Evolutionary conservation across 1,140 invertebrate genomes (phyloP), one percentile per base, ranked within the genome.

Genomic region (Drosophila micromelanica): DNA sequence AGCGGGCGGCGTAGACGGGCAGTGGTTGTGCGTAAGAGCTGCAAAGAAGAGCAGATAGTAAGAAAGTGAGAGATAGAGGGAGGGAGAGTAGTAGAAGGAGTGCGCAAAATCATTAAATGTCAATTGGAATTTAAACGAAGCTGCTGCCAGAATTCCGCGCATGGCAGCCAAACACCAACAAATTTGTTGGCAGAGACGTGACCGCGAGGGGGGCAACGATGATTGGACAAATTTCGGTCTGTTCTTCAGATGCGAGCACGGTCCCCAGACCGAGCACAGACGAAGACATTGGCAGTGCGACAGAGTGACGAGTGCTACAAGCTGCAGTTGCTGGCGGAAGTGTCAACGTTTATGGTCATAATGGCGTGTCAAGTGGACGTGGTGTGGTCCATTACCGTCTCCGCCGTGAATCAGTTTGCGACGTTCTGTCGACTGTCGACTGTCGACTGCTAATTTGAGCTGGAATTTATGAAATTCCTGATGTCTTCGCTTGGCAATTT

Each of bases 81-180:
- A 5, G 13, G 49, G 15, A 12, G 17, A 17, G 15, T 2, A 17
- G 40, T 40, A 57, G 13, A 32, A 60, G 64, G 61, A 52, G 17
- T 3, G 27, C 23, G 57, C 27, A 59, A 64, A 80, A 86, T 87
- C 82, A 86, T 86, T 86, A 82, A 86, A 86, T 59, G 75, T 87
- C 79, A 89, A 89, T 89, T 89, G 84, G 84, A 89, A 89, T 89
- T 89, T 89, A 89, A 89, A 89, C 84, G 84, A 89, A 89, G 84
- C 85, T 84, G 84, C 80, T 79, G 84, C 77, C 74, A 71, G 87
- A 86, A 89, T 89, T 89, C 84, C 84, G 71, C 86, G 85, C 80
- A 72, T 89, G 84, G 89, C 84, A 89, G 79, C 78, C 76, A 80
- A 89, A 89, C 84, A 89, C 84, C 85, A 79, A 89, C 84, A 89